These are phyloP conservation scores for Conger conger DNA, from an alignment of 2,113 vertebrate genomes.

Conservation along the genomic window DNA sequence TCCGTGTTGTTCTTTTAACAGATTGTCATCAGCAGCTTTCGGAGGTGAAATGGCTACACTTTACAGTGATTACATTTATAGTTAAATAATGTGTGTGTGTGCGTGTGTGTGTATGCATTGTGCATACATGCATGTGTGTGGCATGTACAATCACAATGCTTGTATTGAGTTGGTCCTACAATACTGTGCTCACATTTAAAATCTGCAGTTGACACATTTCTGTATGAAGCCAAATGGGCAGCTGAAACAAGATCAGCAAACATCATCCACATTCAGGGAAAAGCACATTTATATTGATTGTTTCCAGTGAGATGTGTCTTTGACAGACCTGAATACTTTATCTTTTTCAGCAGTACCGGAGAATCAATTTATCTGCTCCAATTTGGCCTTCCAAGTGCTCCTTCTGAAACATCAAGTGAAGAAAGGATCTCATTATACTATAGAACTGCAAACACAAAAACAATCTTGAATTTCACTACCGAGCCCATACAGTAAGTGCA, in stretches of 20 bases:
- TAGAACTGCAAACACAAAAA: neutral
- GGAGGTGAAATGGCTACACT: neutral
- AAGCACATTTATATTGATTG: constrained; percentile 60
- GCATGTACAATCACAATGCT: neutral
- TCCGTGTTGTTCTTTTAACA: neutral
- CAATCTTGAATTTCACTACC: neutral
- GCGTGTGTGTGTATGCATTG: neutral
- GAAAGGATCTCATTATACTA: constrained; percentile 8
- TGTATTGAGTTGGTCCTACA: constrained; percentile 34
- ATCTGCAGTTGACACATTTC: neutral
- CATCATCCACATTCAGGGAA: constrained; percentile 28
- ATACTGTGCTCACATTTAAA: constrained; percentile 17
- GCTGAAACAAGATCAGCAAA: constrained; percentile 47
- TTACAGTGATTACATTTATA: no score
- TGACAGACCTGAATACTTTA: constrained; percentile 45
- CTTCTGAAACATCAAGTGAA: neutral
- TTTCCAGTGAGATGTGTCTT: constrained; percentile 37
- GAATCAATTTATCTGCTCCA: constrained; percentile 28
- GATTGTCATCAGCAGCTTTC: neutral
- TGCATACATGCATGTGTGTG: no score
- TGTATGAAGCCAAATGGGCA: neutral
- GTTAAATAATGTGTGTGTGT: no score
- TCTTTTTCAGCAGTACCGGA: constrained; percentile 51
- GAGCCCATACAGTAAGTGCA: neutral
- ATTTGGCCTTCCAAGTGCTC: neutral